These are phyloP conservation scores for Spodoptera litura DNA, from an alignment of 1,140 invertebrate species.

Conservation along the genomic window DNA sequence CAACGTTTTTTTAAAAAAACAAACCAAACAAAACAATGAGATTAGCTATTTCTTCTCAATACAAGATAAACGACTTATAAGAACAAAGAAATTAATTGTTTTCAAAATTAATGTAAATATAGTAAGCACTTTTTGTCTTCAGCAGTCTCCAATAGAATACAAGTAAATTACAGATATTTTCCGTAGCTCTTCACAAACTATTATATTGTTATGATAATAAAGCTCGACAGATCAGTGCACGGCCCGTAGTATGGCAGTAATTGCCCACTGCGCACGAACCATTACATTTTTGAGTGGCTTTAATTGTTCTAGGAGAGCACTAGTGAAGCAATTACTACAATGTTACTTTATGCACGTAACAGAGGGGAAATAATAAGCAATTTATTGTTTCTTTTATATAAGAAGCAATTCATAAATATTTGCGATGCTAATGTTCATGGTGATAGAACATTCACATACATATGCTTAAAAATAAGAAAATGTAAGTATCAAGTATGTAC, in stretches of 20 bases:
- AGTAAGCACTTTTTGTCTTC: too few species aligned
- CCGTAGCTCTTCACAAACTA: too few species aligned
- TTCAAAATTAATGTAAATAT: too few species aligned
- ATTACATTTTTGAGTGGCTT: constrained; percentile 37
- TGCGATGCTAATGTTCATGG: too few species aligned
- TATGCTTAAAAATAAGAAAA: neutral
- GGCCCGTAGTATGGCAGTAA: neutral
- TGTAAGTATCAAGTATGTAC: neutral
- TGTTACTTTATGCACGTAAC: constrained; percentile 16
- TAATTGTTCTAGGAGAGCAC: constrained; percentile 17
- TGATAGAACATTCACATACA: neutral
- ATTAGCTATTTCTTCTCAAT: too few species aligned
- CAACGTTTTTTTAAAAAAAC: too few species aligned
- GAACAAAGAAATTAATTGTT: too few species aligned
- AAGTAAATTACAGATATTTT: too few species aligned
- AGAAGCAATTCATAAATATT: too few species aligned
- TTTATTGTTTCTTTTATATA: neutral
- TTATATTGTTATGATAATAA: neutral
- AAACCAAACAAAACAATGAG: too few species aligned
- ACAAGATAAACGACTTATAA: too few species aligned
- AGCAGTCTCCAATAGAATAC: neutral
- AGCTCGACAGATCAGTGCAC: neutral
- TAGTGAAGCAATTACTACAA: constrained; percentile 26
- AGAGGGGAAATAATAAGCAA: neutral
- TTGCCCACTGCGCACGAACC: constrained; percentile 29